Percentiles rank a stretch among this genome's conserved stretches.
These are phyloP conservation scores for Clinocottus analis DNA, from an alignment of 2,113 vertebrate species.

Conservation along the genomic window DNA sequence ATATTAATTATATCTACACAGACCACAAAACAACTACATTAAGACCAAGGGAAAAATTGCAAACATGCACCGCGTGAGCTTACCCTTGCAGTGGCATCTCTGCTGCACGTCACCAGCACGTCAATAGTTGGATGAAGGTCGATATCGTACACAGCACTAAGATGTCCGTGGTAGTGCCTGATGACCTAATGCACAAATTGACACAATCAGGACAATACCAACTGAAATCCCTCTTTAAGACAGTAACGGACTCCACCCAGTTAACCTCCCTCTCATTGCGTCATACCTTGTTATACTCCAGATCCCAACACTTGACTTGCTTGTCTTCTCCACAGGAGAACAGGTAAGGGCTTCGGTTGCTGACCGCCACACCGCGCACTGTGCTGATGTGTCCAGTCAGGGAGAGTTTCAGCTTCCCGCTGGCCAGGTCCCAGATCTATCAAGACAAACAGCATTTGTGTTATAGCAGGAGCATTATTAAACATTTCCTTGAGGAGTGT, in stretches of 20 bases:
- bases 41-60: neutral
- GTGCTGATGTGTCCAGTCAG: constrained; percentile 98
- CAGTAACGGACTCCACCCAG: neutral
- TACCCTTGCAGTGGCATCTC: constrained; percentile 95
- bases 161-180: constrained; percentile 96
- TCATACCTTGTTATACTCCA: constrained; percentile 96
- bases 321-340: constrained; percentile 99
- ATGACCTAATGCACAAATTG: constrained; percentile 87
- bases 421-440: constrained; percentile 98
- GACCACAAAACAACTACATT: neutral
- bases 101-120: constrained; percentile 95
- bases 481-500: neutral
- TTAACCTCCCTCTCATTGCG: neutral
- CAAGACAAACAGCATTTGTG: neutral
- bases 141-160: constrained; percentile 96
- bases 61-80: constrained; percentile 8
- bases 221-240: neutral
- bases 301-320: constrained; percentile 99
- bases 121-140: constrained; percentile 97
- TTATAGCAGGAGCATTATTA: neutral
- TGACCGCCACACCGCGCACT: constrained; percentile 95
- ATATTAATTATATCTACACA: neutral
- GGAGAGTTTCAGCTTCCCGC: constrained; percentile 95
- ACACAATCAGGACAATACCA: neutral
- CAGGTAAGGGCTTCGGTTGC: constrained; percentile 92